Evolutionary conservation across 2,888 invertebrate species (phyloP), one percentile per base, ranked within the genome.

Genomic region (Dynastes hyllus): DNA sequence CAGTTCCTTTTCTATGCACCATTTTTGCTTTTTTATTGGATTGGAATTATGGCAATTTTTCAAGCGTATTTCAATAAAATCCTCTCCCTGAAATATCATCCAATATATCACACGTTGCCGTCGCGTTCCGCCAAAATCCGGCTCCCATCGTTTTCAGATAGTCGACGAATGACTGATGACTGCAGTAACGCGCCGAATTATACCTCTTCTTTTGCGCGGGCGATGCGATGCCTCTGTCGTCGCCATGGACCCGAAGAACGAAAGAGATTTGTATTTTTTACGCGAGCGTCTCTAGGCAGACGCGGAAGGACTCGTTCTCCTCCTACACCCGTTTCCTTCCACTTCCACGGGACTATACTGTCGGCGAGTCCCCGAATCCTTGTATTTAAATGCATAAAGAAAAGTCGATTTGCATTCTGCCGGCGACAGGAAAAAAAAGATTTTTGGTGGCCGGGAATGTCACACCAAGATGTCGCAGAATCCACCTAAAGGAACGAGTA

Each of bases 321-420:
- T 58, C 55, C 16, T 8, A 22, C 22, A 8, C 55, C 55, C 55
- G 32, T 9, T 22, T 58, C 55, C n/a, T 22, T 58, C 55, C 55
- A 16, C 22, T 22, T 5, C 8, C 22, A 27, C 22, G 16, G 55
- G 55, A 4, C 16, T 27, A 27, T 58, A 22, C 4, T 13, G 13
- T 29, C 63, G 32, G 63, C 29, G 13, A 29, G 2, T 0, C 63
- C 32, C 29, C 27, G 63, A 29, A 11, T 50, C 69, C 50, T 13
- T 45, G 13, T 77, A 77, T 77, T 77, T 77, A 77, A 77, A 77
- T 77, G 53, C 55, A 75, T 63, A 67, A 67, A 67, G 77, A 67
- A 67, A 58, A 58, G 67, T 50, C 61, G 77, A 77, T 77, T 77
- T 77, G 67, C 77, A 67, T 77, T 55, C 69, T 69, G 67, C 37